Conservation (phyloP, 1,140 invertebrate species). For the Chionoecetes opilio region DNA sequence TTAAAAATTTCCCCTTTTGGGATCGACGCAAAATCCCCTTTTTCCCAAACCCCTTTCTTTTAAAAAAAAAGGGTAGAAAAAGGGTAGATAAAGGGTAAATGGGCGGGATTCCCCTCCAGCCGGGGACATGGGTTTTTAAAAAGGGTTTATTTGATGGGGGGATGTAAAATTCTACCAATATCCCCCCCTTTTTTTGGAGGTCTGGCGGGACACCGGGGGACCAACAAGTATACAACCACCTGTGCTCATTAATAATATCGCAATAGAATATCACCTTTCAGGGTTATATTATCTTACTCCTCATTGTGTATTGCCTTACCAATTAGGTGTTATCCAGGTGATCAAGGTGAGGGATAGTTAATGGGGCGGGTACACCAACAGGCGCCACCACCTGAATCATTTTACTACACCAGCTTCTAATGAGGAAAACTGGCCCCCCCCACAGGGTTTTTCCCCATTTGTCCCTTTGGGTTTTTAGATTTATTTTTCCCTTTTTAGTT, state of each 20-base stretch:
- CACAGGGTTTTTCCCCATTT: not conserved
- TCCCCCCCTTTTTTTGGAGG: too few species aligned
- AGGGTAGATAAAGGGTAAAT: too few species aligned
- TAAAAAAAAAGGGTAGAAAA: too few species aligned
- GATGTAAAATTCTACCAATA: too few species aligned
- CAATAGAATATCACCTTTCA: not conserved
- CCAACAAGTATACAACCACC: not conserved
- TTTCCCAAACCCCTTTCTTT: too few species aligned
- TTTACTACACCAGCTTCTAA: not conserved
- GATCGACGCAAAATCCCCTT: too few species aligned
- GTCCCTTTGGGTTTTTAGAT: not conserved
- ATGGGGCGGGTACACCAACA: not conserved
- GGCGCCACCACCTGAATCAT: constrained; percentile 13
- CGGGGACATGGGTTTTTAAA: too few species aligned
- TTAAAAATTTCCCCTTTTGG: too few species aligned
- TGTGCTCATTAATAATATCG: not conserved
- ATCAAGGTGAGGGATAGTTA: constrained; percentile 4
- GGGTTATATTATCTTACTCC: not conserved
- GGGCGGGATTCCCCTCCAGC: too few species aligned
- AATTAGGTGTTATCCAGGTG: constrained; percentile 7
- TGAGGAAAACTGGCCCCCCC: not conserved
- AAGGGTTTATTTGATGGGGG: too few species aligned
- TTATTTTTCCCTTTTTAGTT: not conserved
- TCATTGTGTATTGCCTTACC: constrained; percentile 29
- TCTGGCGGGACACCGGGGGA: not conserved